phyloP scores from a whole-genome alignment of 2,113 vertebrate species.

The Perca fluviatilis region DNA sequence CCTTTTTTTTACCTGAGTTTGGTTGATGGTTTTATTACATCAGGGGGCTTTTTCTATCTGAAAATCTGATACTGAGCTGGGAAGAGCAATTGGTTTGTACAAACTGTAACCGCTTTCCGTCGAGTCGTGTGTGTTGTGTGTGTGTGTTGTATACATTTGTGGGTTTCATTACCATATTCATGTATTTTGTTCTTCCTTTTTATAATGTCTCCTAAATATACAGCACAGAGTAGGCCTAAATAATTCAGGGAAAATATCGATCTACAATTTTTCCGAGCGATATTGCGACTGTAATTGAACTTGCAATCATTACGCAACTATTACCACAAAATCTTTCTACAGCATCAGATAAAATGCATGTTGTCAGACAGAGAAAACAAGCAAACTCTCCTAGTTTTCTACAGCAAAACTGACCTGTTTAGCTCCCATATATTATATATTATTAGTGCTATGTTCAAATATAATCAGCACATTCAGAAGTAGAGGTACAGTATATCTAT shows the following conservation, averaged over 20 bases:
- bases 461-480: no score
- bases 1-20: constrained; percentile 1
- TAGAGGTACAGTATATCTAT: no score
- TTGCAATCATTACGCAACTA: background rate
- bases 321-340: background rate
- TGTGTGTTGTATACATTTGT: background rate
- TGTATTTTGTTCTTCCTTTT: background rate
- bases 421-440: no score
- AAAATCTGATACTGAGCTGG: constrained; percentile 10
- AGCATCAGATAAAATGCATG: background rate
- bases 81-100: constrained; percentile 21
- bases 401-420: background rate
- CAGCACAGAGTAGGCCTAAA: background rate
- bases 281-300: background rate
- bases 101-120: background rate
- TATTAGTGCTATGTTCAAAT: no score
- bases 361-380: background rate
- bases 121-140: background rate
- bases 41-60: constrained; percentile 12
- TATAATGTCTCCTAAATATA: background rate
- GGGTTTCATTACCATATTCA: constrained; percentile 17
- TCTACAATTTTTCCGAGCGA: background rate
- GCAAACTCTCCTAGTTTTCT: background rate
- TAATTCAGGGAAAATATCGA: background rate
- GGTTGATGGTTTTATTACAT: constrained; percentile 36